Base-by-base conservation (phyloP, 2,888 invertebrate genomes). In the Colletes collaris region DNA sequence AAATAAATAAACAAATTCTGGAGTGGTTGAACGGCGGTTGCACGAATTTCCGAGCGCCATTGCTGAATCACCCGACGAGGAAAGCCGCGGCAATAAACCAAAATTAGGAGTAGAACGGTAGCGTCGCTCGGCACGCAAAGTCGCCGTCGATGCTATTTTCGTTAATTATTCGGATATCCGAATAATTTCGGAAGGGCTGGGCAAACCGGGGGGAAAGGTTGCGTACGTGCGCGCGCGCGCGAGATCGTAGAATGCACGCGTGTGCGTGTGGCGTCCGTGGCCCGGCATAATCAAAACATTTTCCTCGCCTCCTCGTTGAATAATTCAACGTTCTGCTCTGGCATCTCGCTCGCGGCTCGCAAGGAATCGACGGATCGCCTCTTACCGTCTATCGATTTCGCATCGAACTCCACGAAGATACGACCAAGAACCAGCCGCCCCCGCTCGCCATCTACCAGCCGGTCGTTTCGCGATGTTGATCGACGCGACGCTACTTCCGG, bases 241-340 rank as follows among this genome's bases (percentile, higher is more conserved):
- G 27, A 1, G 27, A 27, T 27, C 27, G 27, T 40, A 4, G 67
- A 7, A 55, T 8, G 56, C 40, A 60, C 58, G 59, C 35, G 58
- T 58, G 65, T 53, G 50, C 27, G 27, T 27, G 27, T 27, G 27
- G 27, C 27, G 27, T 72, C 59, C 68, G 64, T 77, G 71, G 52
- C 10, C 19, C 55, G 67, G 71, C 72, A 82, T 84, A 84, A 84
- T 80, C 78, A 76, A 84, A 85, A 84, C 82, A 82, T 80, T 80
- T 80, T 44, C 53, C 67, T 65, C 67, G 63, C 19, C 60, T 68
- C 0, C 68, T 27, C 49, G 66, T 78, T 85, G 84, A 84, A 85
- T 85, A 63, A 85, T 84, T 82, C 84, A 84, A 62, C 60, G 53
- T 37, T 58, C 2, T 52, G 50, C n/a, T 63, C 59, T 49, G 62